phyloP scores from a whole-genome alignment of 2,113 vertebrate genomes.

The Scopus umbretta region DNA sequence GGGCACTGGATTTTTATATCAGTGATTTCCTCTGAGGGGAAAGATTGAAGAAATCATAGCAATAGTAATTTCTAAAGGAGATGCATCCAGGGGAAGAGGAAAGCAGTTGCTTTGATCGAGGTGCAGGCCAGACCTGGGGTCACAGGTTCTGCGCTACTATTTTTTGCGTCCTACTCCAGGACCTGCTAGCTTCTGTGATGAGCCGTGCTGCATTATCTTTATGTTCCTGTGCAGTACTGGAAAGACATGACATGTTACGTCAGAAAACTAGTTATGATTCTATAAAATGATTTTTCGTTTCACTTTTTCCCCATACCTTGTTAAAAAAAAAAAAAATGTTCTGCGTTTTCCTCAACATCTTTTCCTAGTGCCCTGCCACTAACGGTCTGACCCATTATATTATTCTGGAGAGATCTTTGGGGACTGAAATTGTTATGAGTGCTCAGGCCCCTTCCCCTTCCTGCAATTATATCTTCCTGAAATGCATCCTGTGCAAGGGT shows the following conservation, averaged over 20 bases:
- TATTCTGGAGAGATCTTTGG: neutral
- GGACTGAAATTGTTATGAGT: neutral
- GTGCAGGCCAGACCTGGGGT: neutral
- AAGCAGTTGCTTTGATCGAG: neutral
- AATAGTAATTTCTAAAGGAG: neutral
- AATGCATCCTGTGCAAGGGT: constrained; percentile 46
- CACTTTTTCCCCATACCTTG: neutral
- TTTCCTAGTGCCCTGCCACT: neutral
- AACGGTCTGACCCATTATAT: neutral
- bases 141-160: neutral
- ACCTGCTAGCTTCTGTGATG: neutral
- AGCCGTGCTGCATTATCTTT: neutral
- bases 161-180: neutral
- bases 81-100: neutral
- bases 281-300: neutral
- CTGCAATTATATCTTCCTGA: constrained; percentile 33
- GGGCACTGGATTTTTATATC: neutral
- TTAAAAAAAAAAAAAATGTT: neutral
- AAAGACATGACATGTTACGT: fast-evolving
- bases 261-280: neutral
- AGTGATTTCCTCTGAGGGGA: neutral
- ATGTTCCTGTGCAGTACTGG: neutral
- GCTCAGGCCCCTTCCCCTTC: constrained; percentile 19
- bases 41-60: neutral
- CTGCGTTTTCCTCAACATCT: neutral